Evolutionary conservation across 2,888 invertebrate species (phyloP).

Genomic region (Lepidonotus clava): DNA sequence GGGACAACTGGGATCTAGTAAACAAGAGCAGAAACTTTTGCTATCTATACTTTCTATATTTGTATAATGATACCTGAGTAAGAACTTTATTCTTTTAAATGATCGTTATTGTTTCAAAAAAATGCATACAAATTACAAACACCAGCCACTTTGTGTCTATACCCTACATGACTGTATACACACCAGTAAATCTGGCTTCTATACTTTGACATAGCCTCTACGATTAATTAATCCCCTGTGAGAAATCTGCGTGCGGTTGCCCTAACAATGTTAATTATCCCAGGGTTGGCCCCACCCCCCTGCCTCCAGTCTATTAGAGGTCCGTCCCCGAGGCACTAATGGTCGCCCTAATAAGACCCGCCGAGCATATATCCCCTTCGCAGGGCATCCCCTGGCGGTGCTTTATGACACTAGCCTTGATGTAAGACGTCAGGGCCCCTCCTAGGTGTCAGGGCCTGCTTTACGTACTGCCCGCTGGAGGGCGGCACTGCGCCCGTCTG

Average conservation of each 20-base stretch:
- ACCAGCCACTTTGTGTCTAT: no score
- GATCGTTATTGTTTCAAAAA: no score
- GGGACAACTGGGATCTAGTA: no score
- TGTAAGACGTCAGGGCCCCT: not conserved
- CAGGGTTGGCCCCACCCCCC: not conserved
- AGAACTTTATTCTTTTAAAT: no score
- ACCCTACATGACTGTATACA: no score
- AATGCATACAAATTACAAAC: no score
- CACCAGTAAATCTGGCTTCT: no score
- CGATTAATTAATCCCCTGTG: no score
- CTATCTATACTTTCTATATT: no score
- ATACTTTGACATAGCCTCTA: no score
- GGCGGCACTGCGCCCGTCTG: not conserved
- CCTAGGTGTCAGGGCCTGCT: not conserved
- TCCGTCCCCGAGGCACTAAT: not conserved
- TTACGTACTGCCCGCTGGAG: not conserved
- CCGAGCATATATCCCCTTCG: not conserved
- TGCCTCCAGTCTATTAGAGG: not conserved
- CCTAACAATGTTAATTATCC: not conserved
- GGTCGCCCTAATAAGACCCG: not conserved
- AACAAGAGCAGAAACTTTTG: no score
- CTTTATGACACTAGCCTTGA: conserved; percentile 4
- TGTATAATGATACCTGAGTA: no score
- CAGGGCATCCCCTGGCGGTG: not conserved
- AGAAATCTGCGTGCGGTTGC: not conserved